phyloP scores from a whole-genome alignment of 2,797 vertebrate species.

The Todus mexicanus region DNA sequence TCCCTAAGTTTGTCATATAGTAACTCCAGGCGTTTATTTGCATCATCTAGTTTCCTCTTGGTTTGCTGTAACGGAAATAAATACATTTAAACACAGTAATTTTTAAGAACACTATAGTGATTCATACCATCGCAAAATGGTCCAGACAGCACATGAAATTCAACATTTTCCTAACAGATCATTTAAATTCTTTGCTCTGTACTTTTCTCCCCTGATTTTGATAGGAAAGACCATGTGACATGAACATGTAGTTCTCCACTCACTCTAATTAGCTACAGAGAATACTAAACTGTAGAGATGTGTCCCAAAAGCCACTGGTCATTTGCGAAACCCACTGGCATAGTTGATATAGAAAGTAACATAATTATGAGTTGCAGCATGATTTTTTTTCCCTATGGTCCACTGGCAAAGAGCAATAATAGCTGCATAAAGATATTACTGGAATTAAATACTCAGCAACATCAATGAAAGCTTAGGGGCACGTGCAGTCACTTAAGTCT shows the following conservation, averaged over 20 bases:
- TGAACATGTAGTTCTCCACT: too few species aligned
- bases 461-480: neutral
- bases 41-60: conserved; percentile 95
- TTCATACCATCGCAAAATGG: neutral
- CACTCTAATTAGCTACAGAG: neutral
- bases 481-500: neutral
- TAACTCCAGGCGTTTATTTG: conserved; percentile 92
- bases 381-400: neutral
- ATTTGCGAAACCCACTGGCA: neutral
- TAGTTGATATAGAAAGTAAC: neutral
- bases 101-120: neutral
- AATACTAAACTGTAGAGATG: neutral
- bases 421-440: neutral
- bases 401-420: neutral
- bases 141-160: neutral
- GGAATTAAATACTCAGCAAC: neutral
- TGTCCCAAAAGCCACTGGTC: neutral
- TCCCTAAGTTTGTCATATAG: conserved; percentile 97
- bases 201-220: neutral
- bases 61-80: conserved; percentile 86
- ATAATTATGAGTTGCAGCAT: neutral
- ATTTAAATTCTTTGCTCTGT: neutral
- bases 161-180: neutral
- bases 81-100: neutral
- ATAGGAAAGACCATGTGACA: fast-evolving